Conservation (phyloP, 2,888 invertebrate genomes). For the Luffia ferchaultella region DNA sequence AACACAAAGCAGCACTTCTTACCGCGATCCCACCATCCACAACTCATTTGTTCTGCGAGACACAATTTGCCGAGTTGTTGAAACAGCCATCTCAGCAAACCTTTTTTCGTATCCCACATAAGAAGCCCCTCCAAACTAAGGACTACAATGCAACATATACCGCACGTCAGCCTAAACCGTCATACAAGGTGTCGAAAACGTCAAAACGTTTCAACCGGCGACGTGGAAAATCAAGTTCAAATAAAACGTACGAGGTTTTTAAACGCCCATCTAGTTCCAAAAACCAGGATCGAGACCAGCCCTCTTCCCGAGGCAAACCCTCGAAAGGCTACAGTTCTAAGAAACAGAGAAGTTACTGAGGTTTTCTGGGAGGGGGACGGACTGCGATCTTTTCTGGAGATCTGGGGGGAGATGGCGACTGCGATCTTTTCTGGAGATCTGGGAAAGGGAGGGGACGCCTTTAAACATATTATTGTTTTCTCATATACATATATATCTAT, state of each 20-base stretch:
- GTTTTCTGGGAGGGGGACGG: neutral
- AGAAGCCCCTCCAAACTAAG: neutral
- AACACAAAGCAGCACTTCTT: slow-evolving; percentile 6
- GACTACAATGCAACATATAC: neutral
- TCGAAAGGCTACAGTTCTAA: neutral
- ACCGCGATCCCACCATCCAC: slow-evolving; percentile 12
- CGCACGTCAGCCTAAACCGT: neutral
- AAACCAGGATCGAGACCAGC: neutral
- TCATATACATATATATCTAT: no score
- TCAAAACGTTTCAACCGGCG: neutral
- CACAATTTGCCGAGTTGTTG: neutral
- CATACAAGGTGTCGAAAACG: neutral
- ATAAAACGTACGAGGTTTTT: neutral
- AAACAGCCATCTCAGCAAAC: neutral
- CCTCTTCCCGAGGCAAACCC: neutral
- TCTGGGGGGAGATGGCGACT: neutral
- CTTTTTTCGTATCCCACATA: slow-evolving; percentile 1
- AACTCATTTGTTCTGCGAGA: slow-evolving; percentile 9
- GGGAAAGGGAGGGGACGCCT: neutral
- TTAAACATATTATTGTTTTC: neutral
- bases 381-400: neutral
- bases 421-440: neutral
- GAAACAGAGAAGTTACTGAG: neutral
- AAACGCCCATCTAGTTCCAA: neutral
- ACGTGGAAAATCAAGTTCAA: neutral